Evolutionary conservation across 2,113 vertebrate species (phyloP).

Genomic region (Microcebus lehilahytsara): DNA sequence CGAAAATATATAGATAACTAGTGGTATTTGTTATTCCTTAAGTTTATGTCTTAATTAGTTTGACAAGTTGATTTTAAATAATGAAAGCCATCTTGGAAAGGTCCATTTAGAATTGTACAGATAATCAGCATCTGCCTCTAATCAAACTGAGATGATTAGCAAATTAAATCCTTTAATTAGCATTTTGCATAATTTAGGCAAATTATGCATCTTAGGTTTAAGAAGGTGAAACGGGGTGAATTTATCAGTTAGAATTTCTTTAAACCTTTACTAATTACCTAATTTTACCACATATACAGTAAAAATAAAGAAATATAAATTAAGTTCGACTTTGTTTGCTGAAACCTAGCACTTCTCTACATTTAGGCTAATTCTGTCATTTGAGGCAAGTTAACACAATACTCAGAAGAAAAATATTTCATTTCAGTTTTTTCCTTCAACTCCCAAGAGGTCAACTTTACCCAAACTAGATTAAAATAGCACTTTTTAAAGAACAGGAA

Average conservation of each 20-base stretch:
- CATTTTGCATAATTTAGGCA: constrained; percentile 78
- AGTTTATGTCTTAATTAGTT: constrained; percentile 68
- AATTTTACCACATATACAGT: constrained; percentile 52
- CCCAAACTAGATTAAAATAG: constrained; percentile 14
- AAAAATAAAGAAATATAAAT: constrained; percentile 63
- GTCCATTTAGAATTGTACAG: constrained; percentile 77
- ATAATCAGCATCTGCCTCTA: constrained; percentile 81
- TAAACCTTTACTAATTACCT: constrained; percentile 62
- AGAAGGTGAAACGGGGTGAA: constrained; percentile 73
- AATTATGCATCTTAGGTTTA: constrained; percentile 77
- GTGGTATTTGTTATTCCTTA: constrained; percentile 35
- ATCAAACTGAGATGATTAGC: constrained; percentile 81
- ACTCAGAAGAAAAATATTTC: not conserved
- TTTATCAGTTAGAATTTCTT: constrained; percentile 69
- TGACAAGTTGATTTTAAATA: constrained; percentile 77
- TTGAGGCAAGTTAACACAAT: constrained; percentile 30
- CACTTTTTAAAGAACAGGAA: not conserved
- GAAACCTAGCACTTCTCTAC: constrained; percentile 47
- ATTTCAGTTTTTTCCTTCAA: constrained; percentile 22
- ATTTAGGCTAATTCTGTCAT: constrained; percentile 39
- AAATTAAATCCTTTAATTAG: constrained; percentile 84
- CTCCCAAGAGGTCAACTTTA: constrained; percentile 25
- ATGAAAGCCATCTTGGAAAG: constrained; percentile 70
- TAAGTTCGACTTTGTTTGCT: constrained; percentile 45
- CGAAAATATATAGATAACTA: not conserved